Conservation (phyloP, 1,140 invertebrate genomes). For the Lasioglossum baleicum region DNA sequence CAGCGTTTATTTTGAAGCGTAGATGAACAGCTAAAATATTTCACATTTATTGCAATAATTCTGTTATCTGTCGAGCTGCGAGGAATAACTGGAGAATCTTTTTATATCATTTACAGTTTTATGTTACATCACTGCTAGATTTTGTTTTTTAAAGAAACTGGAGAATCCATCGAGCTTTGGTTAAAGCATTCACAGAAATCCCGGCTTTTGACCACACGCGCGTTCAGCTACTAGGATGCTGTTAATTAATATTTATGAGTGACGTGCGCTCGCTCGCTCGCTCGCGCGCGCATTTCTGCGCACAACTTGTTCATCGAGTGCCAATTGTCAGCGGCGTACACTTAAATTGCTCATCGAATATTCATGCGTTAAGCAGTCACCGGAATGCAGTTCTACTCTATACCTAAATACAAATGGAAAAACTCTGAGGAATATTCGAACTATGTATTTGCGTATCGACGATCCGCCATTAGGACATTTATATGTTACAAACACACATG, state of each 20-base stretch:
- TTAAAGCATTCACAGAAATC: no score
- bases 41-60: no score
- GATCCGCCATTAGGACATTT: background rate
- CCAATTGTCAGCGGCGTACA: constrained; percentile 34
- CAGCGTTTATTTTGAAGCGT: no score
- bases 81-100: no score
- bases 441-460: background rate
- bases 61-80: no score
- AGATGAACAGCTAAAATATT: no score
- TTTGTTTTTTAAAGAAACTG: no score
- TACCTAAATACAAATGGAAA: constrained; percentile 16
- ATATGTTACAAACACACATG: background rate
- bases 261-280: background rate
- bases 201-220: background rate
- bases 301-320: constrained; percentile 42
- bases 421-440: background rate
- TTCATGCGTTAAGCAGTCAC: constrained; percentile 25
- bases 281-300: constrained; percentile 30
- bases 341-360: constrained; percentile 47
- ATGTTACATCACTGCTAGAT: no score
- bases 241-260: constrained; percentile 48
- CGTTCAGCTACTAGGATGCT: background rate
- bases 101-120: no score
- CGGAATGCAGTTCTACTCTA: constrained; percentile 19
- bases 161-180: no score